Percentiles rank a stretch among this genome's conserved stretches.
These are phyloP conservation scores for Camelus bactrianus DNA, from an alignment of 2,113 vertebrate genomes.

Conservation along the genomic window DNA sequence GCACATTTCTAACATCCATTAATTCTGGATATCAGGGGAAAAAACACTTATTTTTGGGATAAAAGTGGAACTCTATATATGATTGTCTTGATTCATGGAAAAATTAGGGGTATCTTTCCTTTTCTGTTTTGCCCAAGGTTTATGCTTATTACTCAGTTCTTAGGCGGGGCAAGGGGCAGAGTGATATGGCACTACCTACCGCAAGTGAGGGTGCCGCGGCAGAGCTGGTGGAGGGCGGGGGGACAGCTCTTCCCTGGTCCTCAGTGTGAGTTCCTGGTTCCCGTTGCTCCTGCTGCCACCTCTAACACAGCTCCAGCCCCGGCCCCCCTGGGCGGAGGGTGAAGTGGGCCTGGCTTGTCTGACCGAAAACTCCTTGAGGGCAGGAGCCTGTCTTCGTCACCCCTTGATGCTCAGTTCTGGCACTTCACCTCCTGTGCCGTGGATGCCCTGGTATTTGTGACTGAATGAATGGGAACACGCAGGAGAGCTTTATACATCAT, in stretches of 20 bases:
- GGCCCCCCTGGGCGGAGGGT: not conserved
- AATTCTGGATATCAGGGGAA: not conserved
- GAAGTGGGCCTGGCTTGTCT: not conserved
- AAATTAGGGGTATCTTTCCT: not conserved
- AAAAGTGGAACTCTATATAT: not conserved
- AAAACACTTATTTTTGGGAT: not conserved
- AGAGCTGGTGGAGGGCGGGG: not conserved
- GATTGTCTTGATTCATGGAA: not conserved
- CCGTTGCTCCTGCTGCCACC: not conserved
- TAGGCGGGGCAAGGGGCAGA: not conserved
- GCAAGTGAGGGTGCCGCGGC: rapidly evolving
- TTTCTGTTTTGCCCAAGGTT: not conserved
- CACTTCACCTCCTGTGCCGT: rapidly evolving
- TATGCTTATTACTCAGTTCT: not conserved
- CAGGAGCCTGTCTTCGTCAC: not conserved
- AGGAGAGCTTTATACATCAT: not conserved
- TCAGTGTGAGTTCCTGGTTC: not conserved
- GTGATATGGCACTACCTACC: rapidly evolving
- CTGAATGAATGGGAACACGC: not conserved
- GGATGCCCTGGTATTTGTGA: not conserved
- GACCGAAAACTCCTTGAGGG: not conserved
- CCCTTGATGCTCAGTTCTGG: not conserved
- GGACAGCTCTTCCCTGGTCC: not conserved
- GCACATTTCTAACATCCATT: not conserved
- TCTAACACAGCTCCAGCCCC: not conserved